A percentile compares a stretch with the other conserved stretches of the same genome.
phyloP scores from a whole-genome alignment of 2,113 vertebrate species.

The Dipodomys merriami region DNA sequence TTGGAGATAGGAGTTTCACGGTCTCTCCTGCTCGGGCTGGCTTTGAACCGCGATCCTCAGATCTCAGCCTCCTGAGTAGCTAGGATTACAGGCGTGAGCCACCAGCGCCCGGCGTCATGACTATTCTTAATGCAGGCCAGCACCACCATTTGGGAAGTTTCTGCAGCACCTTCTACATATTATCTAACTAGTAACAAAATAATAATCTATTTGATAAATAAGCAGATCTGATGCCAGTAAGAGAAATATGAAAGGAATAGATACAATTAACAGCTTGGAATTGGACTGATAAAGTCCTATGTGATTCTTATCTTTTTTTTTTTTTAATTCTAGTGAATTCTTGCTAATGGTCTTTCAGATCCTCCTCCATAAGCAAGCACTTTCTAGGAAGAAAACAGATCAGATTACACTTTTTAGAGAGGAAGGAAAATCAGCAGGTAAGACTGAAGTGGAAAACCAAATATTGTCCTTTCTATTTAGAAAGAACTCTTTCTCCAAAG shows the following conservation, averaged over 20 bases:
- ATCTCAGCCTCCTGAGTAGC: too few relatives aligned
- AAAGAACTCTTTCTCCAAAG: too few relatives aligned
- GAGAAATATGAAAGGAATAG: constrained; percentile 3
- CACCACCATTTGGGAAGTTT: neutral
- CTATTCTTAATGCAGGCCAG: neutral
- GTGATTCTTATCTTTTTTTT: neutral
- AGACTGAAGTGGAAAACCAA: too few relatives aligned
- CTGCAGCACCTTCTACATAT: neutral
- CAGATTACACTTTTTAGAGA: too few relatives aligned
- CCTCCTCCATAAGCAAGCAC: constrained; percentile 24
- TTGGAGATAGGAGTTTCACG: too few relatives aligned
- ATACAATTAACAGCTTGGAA: neutral
- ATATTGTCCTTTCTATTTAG: too few relatives aligned
- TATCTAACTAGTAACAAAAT: constrained; percentile 7
- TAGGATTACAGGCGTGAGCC: too few relatives aligned
- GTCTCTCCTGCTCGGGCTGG: too few relatives aligned
- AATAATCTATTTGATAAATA: constrained; percentile 1
- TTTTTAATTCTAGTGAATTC: neutral
- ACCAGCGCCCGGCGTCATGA: too few relatives aligned
- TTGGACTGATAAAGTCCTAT: neutral
- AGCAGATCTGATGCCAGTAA: neutral
- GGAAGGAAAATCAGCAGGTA: too few relatives aligned
- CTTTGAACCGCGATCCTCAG: too few relatives aligned
- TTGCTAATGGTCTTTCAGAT: constrained; percentile 52
- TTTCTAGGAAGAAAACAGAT: constrained; percentile 18